Conservation (phyloP, 2,888 invertebrate species). For the Orchesella flavescens region DNA sequence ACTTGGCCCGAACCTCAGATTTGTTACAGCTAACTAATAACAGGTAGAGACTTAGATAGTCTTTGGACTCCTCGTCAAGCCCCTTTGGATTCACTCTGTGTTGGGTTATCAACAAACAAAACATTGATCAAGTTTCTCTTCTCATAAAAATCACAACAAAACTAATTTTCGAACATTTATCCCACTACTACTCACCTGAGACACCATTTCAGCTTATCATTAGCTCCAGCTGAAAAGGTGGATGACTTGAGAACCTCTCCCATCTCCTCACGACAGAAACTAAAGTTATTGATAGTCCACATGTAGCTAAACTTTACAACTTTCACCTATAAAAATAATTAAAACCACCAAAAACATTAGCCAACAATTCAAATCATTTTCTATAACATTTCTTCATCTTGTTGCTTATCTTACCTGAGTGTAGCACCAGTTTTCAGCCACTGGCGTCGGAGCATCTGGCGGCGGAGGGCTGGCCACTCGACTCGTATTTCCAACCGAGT, state of each 20-base stretch:
- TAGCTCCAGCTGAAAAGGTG: conserved; percentile 99
- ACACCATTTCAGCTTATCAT: conserved; percentile 98
- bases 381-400: neutral
- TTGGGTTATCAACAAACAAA: no score
- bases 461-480: conserved; percentile 81
- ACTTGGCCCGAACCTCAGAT: conserved; percentile 99
- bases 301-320: conserved; percentile 99
- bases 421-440: conserved; percentile 99
- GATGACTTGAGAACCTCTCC: conserved; percentile 99
- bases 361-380: neutral
- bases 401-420: conserved; percentile 84
- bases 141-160: neutral
- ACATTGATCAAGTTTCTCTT: conserved; percentile 48
- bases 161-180: neutral
- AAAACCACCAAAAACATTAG: neutral
- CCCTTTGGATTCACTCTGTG: conserved; percentile 99
- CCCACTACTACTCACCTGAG: conserved; percentile 62
- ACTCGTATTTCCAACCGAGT: conserved; percentile 53
- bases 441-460: conserved; percentile 96
- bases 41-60: conserved; percentile 98
- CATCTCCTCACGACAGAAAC: conserved; percentile 99
- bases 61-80: conserved; percentile 99
- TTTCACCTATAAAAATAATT: conserved; percentile 86
- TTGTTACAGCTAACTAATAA: conserved; percentile 99
- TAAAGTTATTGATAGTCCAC: conserved; percentile 99